A percentile compares a stretch with the other conserved stretches of the same genome.
phyloP scores from a whole-genome alignment of 2,888 invertebrate species.

The Dyspetes luteomarginatus region DNA sequence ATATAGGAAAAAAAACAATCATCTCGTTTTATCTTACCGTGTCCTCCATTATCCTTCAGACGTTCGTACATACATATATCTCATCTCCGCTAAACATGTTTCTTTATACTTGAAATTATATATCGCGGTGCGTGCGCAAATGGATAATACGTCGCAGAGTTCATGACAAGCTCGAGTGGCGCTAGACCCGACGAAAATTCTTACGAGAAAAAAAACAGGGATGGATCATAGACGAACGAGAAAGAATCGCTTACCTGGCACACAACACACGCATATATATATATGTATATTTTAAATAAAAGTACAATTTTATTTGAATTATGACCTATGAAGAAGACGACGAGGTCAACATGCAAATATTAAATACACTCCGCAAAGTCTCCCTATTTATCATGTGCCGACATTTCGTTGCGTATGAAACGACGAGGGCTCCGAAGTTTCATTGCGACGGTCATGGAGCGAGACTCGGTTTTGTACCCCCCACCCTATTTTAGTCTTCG shows the following conservation, averaged over 20 bases:
- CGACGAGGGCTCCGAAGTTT: conserved; percentile 26
- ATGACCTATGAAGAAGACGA: background rate
- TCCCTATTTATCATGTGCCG: background rate
- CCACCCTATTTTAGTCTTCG: conserved; percentile 58
- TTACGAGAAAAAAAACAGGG: conserved; percentile 62
- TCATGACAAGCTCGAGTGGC: conserved; percentile 70
- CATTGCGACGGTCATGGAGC: conserved; percentile 50
- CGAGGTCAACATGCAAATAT: background rate
- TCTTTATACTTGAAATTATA: conserved; percentile 64
- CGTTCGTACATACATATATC: background rate
- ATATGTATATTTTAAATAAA: background rate
- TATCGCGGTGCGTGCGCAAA: conserved; percentile 71
- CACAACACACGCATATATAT: no score
- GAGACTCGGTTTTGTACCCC: conserved; percentile 18
- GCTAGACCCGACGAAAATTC: conserved; percentile 72
- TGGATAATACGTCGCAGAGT: conserved; percentile 67
- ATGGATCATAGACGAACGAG: conserved; percentile 36
- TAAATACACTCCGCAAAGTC: background rate
- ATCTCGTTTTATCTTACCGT: conserved; percentile 31
- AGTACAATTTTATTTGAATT: background rate
- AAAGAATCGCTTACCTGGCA: no score
- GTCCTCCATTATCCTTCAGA: background rate
- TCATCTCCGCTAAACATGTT: conserved; percentile 19
- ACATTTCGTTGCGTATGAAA: background rate
- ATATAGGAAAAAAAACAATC: conserved; percentile 2